Evolutionary conservation across 2,797 vertebrate species (phyloP), one percentile per base, ranked within the genome.

Genomic region (Betta splendens): DNA sequence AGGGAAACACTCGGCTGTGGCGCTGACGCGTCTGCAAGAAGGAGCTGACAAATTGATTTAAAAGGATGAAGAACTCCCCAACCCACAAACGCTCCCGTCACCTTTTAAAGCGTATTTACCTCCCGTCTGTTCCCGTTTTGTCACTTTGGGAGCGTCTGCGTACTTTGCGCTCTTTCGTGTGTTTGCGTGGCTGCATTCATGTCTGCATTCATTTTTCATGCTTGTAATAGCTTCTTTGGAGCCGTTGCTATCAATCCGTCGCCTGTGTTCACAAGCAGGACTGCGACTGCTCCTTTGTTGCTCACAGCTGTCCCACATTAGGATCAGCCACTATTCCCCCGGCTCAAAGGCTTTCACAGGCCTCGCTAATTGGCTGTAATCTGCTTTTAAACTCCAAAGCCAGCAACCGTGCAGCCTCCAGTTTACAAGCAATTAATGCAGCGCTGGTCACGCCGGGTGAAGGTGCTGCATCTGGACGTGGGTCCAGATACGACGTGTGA

Each of bases 281-380:
- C 78, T 75, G 78, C 39, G 20, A 83, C 72, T 85, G 77, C 84
- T 85, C 77, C 74, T 88, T 87, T 87, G 84, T 89, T 89, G 78
- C 82, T 84, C 80, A 69, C 75, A 83, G 84, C 74, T 86, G 82
- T 85, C 85, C 83, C 75, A 83, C 81, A 88, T 89, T 87, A 77
- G 79, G 87, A 85, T 82, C 83, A 79, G 84, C 67, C 40, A 22
- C 66, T 78, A 87, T 85, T 91, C 85, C 87, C 88, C 73, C 63
- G 83, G 72, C 75, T 20, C 61, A 43, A 38, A 43, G 85, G 72
- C 78, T 89, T 90, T 89, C 86, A 85, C 72, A 89, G 80, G 79
- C 76, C 75, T 65, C 71, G 77, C 87, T 92, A 92, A 92, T 92
- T 91, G 90, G 88, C 89, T 89, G 71, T 92, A 91, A 92, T 89